These are phyloP conservation scores for Stenotaenia linearis DNA, from an alignment of 2,888 invertebrate genomes.

Conservation along the genomic window DNA sequence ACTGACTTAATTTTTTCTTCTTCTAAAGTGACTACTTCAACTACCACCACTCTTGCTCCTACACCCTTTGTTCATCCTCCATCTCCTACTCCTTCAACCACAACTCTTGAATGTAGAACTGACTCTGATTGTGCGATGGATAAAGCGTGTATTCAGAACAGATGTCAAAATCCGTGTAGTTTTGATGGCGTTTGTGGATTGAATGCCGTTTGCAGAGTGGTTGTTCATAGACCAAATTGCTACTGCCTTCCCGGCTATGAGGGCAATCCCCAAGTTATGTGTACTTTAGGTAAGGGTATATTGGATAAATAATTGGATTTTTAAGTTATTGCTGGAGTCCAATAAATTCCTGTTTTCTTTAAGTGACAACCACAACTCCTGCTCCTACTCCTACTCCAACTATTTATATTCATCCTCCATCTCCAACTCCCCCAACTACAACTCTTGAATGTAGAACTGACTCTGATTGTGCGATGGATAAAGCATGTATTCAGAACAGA, in stretches of 20 bases:
- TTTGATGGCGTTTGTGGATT: conserved; percentile 56
- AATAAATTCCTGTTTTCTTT: conserved; percentile 13
- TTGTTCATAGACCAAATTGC: conserved; percentile 71
- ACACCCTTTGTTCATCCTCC: neutral
- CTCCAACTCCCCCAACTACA: neutral
- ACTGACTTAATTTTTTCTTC: neutral
- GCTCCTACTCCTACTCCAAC: neutral
- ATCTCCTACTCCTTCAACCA: neutral
- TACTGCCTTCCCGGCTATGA: conserved; percentile 72
- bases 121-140: conserved; percentile 80
- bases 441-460: conserved; percentile 68
- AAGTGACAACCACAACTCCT: neutral
- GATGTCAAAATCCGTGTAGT: conserved; percentile 72
- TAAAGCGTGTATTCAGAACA: conserved; percentile 72
- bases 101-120: conserved; percentile 63
- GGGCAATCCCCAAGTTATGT: conserved; percentile 62
- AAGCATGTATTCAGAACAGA: conserved; percentile 57
- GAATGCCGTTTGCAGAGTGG: conserved; percentile 69
- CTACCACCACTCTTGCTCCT: neutral
- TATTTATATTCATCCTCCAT: neutral
- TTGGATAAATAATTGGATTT: too few species aligned
- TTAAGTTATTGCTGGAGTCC: neutral
- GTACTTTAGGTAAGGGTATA: conserved; percentile 36
- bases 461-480: conserved; percentile 73
- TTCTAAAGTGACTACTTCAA: neutral